A percentile compares a stretch with the other conserved stretches of the same genome.
Conservation (phyloP, 1,140 invertebrate species). For the Brevipalpus yothersi region DNA sequence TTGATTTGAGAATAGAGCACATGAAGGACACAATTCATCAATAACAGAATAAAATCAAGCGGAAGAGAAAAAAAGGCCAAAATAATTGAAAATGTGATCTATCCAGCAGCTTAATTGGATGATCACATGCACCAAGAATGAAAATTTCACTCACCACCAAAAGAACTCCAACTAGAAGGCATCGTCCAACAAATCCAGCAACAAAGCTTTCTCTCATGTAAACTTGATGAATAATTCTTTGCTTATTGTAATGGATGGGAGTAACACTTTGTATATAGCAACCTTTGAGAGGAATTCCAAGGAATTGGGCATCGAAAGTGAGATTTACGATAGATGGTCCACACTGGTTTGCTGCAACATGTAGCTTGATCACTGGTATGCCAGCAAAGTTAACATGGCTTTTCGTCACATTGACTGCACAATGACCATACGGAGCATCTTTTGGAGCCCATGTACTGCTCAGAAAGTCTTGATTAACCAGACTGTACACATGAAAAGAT, state of each 20-base stretch:
- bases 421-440: background rate
- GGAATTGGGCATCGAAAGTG: conserved; percentile 26
- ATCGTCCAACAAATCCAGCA: conserved; percentile 34
- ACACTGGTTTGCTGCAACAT: conserved; percentile 17
- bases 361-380: background rate
- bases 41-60: no score
- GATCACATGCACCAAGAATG: background rate
- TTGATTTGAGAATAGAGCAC: conserved; percentile 16
- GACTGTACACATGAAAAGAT: background rate
- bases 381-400: background rate
- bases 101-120: no score
- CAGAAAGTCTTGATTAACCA: background rate
- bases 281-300: conserved; percentile 35
- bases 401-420: background rate
- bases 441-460: background rate
- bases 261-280: conserved; percentile 50
- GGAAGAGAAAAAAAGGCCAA: no score
- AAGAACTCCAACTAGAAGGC: conserved; percentile 41
- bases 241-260: conserved; percentile 46
- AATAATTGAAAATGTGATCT: no score
- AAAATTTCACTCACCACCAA: conserved; percentile 35
- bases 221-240: conserved; percentile 48
- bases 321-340: conserved; percentile 28
- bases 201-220: conserved; percentile 29
- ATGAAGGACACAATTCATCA: background rate